Evolutionary conservation across 2,113 vertebrate genomes (phyloP).

Genomic region (Cottus gobio): DNA sequence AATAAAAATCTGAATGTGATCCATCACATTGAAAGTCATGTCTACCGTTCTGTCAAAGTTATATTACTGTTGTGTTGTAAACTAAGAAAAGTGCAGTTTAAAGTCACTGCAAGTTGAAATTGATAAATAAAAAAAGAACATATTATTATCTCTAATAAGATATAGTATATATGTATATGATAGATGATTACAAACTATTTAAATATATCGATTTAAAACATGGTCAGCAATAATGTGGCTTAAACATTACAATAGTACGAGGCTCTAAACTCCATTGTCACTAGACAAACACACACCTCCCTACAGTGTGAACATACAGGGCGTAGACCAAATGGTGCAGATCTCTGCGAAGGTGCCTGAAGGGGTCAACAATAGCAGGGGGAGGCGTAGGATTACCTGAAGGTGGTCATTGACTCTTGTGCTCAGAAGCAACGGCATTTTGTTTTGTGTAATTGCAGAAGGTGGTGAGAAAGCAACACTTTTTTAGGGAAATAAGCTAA

Average conservation of each 20-base stretch:
- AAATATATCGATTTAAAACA: neutral
- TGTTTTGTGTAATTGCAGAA: slow-evolving; percentile 25
- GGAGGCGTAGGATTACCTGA: slow-evolving; percentile 38
- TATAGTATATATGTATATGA: neutral
- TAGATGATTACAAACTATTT: neutral
- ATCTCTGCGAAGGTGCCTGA: slow-evolving; percentile 35
- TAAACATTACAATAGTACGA: neutral
- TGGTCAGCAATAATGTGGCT: neutral
- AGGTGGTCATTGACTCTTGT: slow-evolving; percentile 38
- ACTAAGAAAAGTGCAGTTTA: neutral
- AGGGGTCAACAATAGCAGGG: slow-evolving; percentile 50
- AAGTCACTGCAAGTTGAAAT: neutral
- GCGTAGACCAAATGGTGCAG: slow-evolving; percentile 69
- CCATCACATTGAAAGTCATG: neutral
- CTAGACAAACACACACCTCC: slow-evolving; percentile 57
- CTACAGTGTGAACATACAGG: slow-evolving; percentile 66
- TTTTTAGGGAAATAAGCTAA: slow-evolving; percentile 6
- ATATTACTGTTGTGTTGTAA: neutral
- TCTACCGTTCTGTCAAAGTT: neutral
- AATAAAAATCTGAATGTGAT: neutral
- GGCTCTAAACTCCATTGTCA: slow-evolving; percentile 10
- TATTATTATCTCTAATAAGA: neutral
- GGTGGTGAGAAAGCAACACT: slow-evolving; percentile 21
- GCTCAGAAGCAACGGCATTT: slow-evolving; percentile 21
- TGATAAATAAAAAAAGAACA: neutral